Evolutionary conservation across 2,888 invertebrate genomes (phyloP), one percentile per base, ranked within the genome.

Genomic region (Noctua janthe): DNA sequence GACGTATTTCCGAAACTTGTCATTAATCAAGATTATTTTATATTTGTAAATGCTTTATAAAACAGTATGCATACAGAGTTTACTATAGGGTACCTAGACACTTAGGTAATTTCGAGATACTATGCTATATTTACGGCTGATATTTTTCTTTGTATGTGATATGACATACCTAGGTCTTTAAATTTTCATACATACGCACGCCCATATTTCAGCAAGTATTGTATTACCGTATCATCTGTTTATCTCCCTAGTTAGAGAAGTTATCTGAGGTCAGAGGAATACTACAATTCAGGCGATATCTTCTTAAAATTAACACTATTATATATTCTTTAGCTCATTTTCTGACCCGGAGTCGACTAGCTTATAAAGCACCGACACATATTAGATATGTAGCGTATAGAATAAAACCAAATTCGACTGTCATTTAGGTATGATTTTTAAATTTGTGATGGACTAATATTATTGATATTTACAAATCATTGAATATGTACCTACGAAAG

Each of bases 261-360:
- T 85, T 69, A 81, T 72, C 85, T 72, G 17, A 29, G 83, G 81
- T 83, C 75, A 83, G 43, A 81, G 85, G 85, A 83, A 83, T 83
- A 66, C 81, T 83, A 72, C 85, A 83, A 76, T 82, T 67, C 49
- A 59, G 51, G 51, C 23, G 39, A 59, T 84, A 59, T 51, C 66
- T 81, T 74, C 29, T 51, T 74, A 74, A 74, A 56, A 82, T 43
- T 11, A 67, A 82, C 74, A 35, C 3, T 49, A 11, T 13, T 35
- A 70, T 15, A 49, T n/a, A n/a, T n/a, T 43, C 15, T 72, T 29
- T 56, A 29, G 29, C 20, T 70, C 29, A 39, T 62, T 47, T 23
- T 49, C 20, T 56, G n/a, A 70, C 62, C 17, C 15, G n/a, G 8
- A 56, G 20, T 47, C 20, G 62, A 79, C 6, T 29, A 43, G 35